Percentiles rank a stretch among this genome's conserved stretches.
Evolutionary conservation across 2,113 vertebrate species (phyloP).

Genomic region (Dermatemys mawii): DNA sequence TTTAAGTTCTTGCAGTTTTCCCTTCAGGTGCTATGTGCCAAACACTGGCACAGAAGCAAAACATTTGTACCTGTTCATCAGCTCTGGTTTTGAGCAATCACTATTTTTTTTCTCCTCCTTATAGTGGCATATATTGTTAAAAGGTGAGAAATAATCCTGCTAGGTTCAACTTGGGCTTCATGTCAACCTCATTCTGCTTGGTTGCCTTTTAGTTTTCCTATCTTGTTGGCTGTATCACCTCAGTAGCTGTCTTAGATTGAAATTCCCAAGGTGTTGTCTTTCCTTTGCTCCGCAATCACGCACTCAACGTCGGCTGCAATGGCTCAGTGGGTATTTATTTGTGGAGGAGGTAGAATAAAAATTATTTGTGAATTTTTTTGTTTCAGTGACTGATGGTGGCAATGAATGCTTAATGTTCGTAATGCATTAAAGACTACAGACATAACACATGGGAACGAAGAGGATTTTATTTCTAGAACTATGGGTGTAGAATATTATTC

Average conservation of each 20-base stretch:
- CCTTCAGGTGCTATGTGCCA: not conserved
- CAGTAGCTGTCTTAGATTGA: not conserved
- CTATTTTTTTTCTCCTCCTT: not conserved
- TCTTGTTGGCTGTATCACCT: not conserved
- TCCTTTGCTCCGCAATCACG: constrained; percentile 34
- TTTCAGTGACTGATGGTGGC: too few species aligned
- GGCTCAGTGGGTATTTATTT: not conserved
- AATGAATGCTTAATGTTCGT: too few species aligned
- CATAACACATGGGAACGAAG: too few species aligned
- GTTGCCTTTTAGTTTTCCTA: not conserved
- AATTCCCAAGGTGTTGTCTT: constrained; percentile 19
- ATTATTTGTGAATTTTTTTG: too few species aligned
- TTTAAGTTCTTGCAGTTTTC: not conserved
- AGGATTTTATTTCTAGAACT: too few species aligned
- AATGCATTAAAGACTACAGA: too few species aligned
- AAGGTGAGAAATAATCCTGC: not conserved
- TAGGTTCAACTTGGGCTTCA: not conserved
- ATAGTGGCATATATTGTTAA: fast-evolving
- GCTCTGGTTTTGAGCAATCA: not conserved
- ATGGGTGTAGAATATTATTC: too few species aligned
- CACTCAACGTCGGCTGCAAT: not conserved
- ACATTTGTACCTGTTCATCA: not conserved
- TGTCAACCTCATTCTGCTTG: constrained; percentile 28
- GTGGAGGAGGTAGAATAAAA: not conserved
- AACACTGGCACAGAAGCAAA: not conserved